Base-by-base conservation (phyloP, 1,140 invertebrate genomes). In the Drosophila bocki region DNA sequence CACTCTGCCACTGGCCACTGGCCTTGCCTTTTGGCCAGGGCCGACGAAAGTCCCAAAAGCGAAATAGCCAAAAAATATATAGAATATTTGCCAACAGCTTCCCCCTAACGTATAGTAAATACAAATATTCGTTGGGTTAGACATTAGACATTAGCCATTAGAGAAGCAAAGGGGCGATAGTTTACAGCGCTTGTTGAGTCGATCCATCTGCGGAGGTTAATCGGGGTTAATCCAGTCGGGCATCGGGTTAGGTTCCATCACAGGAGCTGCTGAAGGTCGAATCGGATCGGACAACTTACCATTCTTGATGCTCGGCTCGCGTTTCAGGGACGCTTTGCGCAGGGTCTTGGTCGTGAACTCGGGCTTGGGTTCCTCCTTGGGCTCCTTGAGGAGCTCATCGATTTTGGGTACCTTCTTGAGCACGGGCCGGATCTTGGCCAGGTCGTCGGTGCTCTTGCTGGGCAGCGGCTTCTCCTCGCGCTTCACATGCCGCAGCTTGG, bases 311-410 rank as follows among this genome's bases (percentile, higher is more conserved):
- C 90, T 92, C 54, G 60, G 67, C 65, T 92, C 91, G 51, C 90
- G 90, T 47, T 92, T 92, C 22, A 92, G 88, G 50, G 91, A 90
- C 44, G 91, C 80, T 87, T 92, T 92, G 56, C 91, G 80, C 63
- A 92, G 83, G 69, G 84, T 88, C 67, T 92, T 92, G 70, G 91
- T 92, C 75, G 91, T 92, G 56, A 92, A 92, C 67, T 92, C 91
- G 39, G 91, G 91, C 71, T 92, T 92, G 54, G 91, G 85, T 75
- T 92, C 91, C 69, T 92, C 91, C 86, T 92, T 92, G 29, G 91
- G 82, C 75, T 92, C 91, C 82, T 92, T 92, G 47, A 92, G 77
- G 56, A 92, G 78, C 77, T 92, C 91, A 74, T 92, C 91, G 51
- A 92, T 56, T 59, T 91, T 91, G 57, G 90, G 80, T 64, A 92